These are phyloP conservation scores for Drosophila eugracilis DNA, from an alignment of 1,140 invertebrate species.

Conservation along the genomic window DNA sequence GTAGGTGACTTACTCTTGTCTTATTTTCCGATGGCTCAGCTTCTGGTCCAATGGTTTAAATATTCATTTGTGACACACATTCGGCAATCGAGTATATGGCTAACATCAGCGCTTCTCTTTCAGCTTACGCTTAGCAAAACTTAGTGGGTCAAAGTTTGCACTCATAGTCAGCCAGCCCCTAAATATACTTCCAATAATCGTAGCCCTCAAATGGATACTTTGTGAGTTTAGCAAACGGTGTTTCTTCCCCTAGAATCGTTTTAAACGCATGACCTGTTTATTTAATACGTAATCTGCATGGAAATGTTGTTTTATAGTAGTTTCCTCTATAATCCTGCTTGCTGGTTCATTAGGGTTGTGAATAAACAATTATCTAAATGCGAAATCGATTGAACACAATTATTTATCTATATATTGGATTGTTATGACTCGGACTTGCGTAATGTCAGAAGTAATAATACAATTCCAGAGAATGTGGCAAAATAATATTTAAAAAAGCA, in stretches of 20 bases:
- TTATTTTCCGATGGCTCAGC: constrained; percentile 11
- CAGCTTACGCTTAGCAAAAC: constrained; percentile 41
- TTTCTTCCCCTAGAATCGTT: constrained; percentile 11
- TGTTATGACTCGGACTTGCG: neutral
- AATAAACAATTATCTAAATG: constrained; percentile 5
- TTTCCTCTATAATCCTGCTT: neutral
- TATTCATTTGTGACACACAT: constrained; percentile 16
- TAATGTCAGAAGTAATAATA: neutral
- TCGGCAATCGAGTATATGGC: constrained; percentile 6
- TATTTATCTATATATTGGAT: neutral
- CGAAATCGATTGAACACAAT: neutral
- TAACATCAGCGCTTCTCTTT: constrained; percentile 52
- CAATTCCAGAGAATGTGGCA: neutral
- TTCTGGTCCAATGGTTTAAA: constrained; percentile 5
- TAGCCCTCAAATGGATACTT: constrained; percentile 41
- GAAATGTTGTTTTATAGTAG: constrained; percentile 9
- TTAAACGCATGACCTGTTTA: constrained; percentile 14
- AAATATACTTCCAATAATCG: constrained; percentile 21
- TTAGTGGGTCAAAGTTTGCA: constrained; percentile 34
- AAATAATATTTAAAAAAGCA: neutral
- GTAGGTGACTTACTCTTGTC: constrained; percentile 8
- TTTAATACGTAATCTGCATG: constrained; percentile 13
- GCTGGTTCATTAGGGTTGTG: neutral
- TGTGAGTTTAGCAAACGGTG: constrained; percentile 32
- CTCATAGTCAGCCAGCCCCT: constrained; percentile 17